A percentile compares a stretch with the other conserved stretches of the same genome.
These are phyloP conservation scores for Cheumatopsyche charites DNA, from an alignment of 1,140 invertebrate species.

Conservation along the genomic window DNA sequence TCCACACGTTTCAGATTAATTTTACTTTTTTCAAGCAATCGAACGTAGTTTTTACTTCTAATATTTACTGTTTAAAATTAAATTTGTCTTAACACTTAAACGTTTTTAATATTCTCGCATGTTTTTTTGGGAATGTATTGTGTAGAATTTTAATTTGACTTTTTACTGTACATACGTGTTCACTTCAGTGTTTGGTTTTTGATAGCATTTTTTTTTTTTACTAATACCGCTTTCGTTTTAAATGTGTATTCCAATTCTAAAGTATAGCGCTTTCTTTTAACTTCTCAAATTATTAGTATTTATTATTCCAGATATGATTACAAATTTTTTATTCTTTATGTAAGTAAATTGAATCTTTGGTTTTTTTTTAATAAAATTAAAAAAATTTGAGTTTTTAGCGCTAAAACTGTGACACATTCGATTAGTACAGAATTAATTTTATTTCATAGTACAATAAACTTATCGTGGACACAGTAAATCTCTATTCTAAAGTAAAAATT, in stretches of 20 bases:
- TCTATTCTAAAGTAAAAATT: too few species aligned
- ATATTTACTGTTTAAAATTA: conserved; percentile 2
- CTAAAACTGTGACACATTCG: too few species aligned
- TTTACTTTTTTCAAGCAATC: neutral
- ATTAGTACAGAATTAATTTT: too few species aligned
- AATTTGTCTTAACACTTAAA: conserved; percentile 13
- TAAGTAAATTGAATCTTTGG: neutral
- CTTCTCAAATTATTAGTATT: neutral
- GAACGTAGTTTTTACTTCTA: neutral
- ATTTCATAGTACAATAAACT: too few species aligned
- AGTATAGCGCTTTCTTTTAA: conserved; percentile 12
- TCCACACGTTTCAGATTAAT: too few species aligned
- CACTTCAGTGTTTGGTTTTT: conserved; percentile 9
- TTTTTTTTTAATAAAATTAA: neutral
- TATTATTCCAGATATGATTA: conserved; percentile 12
- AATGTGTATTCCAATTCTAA: neutral
- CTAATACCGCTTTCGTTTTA: conserved; percentile 23
- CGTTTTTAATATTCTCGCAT: conserved; percentile 20
- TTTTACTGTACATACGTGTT: conserved; percentile 14
- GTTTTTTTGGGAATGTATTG: conserved; percentile 20
- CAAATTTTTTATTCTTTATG: conserved; percentile 10
- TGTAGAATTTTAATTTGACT: conserved; percentile 16
- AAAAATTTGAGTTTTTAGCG: too few species aligned
- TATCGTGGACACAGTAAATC: too few species aligned
- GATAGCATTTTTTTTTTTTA: conserved; percentile 24